These are phyloP conservation scores for Stenurella melanura DNA, from an alignment of 2,888 invertebrate genomes.

Conservation along the genomic window DNA sequence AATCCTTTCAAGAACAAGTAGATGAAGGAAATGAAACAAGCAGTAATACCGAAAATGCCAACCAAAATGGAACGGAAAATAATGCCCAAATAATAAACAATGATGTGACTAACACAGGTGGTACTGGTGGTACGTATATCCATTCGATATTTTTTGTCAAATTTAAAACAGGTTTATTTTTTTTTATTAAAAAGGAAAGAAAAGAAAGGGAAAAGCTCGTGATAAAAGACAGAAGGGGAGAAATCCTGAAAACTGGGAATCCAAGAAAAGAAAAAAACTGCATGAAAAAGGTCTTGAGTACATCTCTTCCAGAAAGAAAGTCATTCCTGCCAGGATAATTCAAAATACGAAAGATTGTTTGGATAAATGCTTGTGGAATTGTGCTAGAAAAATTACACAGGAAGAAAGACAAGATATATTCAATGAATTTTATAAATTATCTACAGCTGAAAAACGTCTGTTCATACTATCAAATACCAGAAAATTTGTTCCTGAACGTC, in stretches of 20 bases:
- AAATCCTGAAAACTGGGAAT: slow-evolving; percentile 30
- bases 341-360: slow-evolving; percentile 41
- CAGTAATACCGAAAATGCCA: too few relatives aligned
- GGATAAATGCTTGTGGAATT: slow-evolving; percentile 33
- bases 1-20: too few relatives aligned
- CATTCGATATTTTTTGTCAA: too few relatives aligned
- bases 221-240: neutral
- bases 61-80: too few relatives aligned
- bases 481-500: slow-evolving; percentile 28
- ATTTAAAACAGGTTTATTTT: too few relatives aligned
- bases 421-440: slow-evolving; percentile 39
- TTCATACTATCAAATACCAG: slow-evolving; percentile 30
- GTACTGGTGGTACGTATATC: too few relatives aligned
- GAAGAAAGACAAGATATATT: slow-evolving; percentile 43
- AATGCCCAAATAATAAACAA: too few relatives aligned
- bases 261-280: slow-evolving; percentile 30
- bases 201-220: too few relatives aligned
- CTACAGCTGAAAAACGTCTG: slow-evolving; percentile 28
- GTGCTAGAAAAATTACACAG: slow-evolving; percentile 36
- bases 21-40: too few relatives aligned
- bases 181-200: too few relatives aligned
- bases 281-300: slow-evolving; percentile 24
- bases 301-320: slow-evolving; percentile 34
- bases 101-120: too few relatives aligned
- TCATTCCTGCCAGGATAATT: slow-evolving; percentile 37